Evolutionary conservation across 1,140 invertebrate species (phyloP).

Genomic region (Drosophila takahashii): DNA sequence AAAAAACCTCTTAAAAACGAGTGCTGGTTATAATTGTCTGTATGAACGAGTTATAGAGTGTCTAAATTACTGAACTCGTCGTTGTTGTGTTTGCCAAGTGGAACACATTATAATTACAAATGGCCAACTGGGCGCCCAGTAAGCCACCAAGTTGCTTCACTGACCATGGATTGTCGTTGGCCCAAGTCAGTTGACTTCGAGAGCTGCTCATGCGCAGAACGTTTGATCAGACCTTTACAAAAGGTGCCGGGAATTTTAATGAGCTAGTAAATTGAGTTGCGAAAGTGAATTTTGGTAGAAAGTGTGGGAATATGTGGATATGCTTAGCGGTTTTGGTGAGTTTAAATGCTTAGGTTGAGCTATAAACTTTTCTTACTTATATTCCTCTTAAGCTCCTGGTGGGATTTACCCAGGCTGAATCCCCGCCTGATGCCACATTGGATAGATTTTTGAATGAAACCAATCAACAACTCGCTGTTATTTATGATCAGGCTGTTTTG

Average conservation of each 20-base stretch:
- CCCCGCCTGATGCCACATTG: constrained; percentile 19
- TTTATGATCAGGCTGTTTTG: constrained; percentile 66
- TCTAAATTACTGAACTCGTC: constrained; percentile 1
- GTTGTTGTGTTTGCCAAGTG: constrained; percentile 29
- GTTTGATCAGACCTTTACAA: not conserved
- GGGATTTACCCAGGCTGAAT: not conserved
- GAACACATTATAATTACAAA: constrained; percentile 69
- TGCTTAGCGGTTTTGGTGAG: constrained; percentile 42
- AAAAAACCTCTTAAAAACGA: not conserved
- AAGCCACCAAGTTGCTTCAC: constrained; percentile 6
- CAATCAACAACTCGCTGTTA: constrained; percentile 55
- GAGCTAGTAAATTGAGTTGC: constrained; percentile 8
- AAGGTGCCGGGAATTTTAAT: constrained; percentile 51
- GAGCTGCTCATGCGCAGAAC: constrained; percentile 44
- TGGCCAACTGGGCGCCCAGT: constrained; percentile 16
- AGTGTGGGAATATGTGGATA: constrained; percentile 43
- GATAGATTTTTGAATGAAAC: constrained; percentile 51
- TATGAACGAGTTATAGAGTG: constrained; percentile 3
- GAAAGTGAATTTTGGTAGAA: constrained; percentile 30
- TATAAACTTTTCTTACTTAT: not conserved
- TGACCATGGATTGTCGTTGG: constrained; percentile 37
- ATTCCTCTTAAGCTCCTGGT: not conserved
- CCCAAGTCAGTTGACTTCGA: constrained; percentile 39
- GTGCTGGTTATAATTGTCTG: constrained; percentile 1
- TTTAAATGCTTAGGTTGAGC: not conserved